phyloP scores from a whole-genome alignment of 2,797 vertebrate genomes.

The Parambassis ranga region DNA sequence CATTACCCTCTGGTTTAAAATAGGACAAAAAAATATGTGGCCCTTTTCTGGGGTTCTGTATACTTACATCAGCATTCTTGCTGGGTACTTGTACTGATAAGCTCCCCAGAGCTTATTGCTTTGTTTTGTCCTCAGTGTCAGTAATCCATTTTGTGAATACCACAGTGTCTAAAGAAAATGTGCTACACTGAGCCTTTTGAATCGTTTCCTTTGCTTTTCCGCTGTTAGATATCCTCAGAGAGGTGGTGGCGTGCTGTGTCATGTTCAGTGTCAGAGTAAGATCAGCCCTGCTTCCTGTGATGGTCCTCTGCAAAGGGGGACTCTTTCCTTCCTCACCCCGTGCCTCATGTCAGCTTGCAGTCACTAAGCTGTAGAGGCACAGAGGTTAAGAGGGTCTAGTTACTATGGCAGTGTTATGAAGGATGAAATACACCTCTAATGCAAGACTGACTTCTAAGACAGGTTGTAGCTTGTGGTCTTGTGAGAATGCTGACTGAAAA shows the following conservation, averaged over 20 bases:
- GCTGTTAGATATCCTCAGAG: constrained; percentile 38
- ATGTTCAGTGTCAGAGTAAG: constrained; percentile 45
- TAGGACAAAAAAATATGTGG: background rate
- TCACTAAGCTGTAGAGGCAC: constrained; percentile 18
- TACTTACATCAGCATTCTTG: background rate
- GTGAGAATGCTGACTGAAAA: constrained; percentile 15
- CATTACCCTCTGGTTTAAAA: background rate
- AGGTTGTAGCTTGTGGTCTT: background rate
- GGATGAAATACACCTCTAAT: constrained; percentile 5
- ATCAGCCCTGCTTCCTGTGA: constrained; percentile 56
- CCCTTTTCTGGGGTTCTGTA: background rate
- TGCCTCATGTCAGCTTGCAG: constrained; percentile 52
- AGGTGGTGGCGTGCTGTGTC: constrained; percentile 31
- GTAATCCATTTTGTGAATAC: background rate
- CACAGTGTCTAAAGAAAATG: constrained; percentile 23
- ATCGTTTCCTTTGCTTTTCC: constrained; percentile 41
- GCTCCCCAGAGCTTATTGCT: background rate
- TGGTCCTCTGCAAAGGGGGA: constrained; percentile 32
- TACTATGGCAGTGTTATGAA: constrained; percentile 28
- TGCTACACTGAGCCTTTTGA: constrained; percentile 13
- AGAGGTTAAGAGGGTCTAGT: constrained; percentile 11
- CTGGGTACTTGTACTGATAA: background rate
- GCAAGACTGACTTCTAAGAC: constrained; percentile 4
- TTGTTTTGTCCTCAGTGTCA: constrained; percentile 13
- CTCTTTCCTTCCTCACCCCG: constrained; percentile 63